Conservation (phyloP, 2,113 vertebrate genomes). For the Catagonus wagneri region DNA sequence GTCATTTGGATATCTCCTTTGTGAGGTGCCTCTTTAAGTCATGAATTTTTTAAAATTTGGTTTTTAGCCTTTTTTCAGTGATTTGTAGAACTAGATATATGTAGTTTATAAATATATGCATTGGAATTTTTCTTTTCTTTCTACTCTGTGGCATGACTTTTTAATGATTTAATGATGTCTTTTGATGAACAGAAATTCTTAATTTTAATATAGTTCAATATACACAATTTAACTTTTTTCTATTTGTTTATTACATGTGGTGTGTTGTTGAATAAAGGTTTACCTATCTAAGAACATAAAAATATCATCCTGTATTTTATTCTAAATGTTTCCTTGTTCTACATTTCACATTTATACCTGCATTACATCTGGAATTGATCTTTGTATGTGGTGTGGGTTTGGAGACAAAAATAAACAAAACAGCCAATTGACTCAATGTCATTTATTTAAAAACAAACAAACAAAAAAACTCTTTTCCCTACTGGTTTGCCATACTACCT, state of each 20-base stretch:
- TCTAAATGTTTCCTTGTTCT: neutral
- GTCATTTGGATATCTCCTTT: neutral
- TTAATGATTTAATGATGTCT: neutral
- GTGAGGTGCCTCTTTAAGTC: neutral
- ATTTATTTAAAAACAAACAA: neutral
- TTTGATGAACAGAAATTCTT: neutral
- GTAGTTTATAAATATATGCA: neutral
- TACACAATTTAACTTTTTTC: neutral
- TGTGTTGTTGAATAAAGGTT: neutral
- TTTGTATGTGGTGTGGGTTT: neutral
- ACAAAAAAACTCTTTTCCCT: neutral
- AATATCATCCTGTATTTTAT: neutral
- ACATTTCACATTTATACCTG: neutral
- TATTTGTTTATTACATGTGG: neutral
- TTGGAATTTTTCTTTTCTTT: neutral
- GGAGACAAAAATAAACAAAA: neutral
- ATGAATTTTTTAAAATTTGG: neutral
- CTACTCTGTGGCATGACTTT: neutral
- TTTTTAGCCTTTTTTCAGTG: neutral
- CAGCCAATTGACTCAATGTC: too few relatives aligned
- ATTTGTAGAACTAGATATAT: neutral
- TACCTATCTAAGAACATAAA: neutral
- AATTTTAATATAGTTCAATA: neutral
- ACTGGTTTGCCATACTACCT: neutral
- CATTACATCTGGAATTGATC: neutral